These are phyloP conservation scores for Ptychadena robeensis DNA, from an alignment of 2,797 vertebrate genomes.

Conservation along the genomic window DNA sequence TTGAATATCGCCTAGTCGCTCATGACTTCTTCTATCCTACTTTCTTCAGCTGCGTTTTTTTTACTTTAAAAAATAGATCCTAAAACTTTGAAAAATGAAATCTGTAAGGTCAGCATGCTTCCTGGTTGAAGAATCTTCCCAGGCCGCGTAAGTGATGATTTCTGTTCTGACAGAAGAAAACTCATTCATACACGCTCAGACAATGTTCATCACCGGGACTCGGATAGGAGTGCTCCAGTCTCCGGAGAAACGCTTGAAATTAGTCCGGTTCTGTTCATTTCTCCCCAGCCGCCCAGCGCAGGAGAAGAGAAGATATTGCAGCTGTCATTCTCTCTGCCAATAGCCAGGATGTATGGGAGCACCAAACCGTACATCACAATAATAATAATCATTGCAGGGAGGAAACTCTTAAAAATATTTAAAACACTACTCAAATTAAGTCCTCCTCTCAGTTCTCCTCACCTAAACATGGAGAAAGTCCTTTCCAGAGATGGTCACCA, in stretches of 20 bases:
- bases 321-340: slow-evolving; percentile 66
- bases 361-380: slow-evolving; percentile 11
- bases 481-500: too few species aligned
- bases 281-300: slow-evolving; percentile 62
- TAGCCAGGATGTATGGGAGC: slow-evolving; percentile 53
- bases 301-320: slow-evolving; percentile 69
- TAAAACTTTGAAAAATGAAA: slow-evolving; percentile 41
- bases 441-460: not conserved
- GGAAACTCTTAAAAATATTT: slow-evolving; percentile 30
- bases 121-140: slow-evolving; percentile 57
- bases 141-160: slow-evolving; percentile 61
- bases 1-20: too few species aligned
- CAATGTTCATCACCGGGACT: slow-evolving; percentile 67
- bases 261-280: slow-evolving; percentile 65
- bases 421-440: not conserved
- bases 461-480: too few species aligned
- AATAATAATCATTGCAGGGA: slow-evolving; percentile 40
- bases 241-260: slow-evolving; percentile 65
- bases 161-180: slow-evolving; percentile 70
- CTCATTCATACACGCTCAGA: slow-evolving; percentile 66
- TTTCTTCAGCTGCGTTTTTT: too few species aligned
- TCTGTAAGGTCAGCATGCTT: slow-evolving; percentile 50
- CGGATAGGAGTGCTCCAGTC: slow-evolving; percentile 66
- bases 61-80: slow-evolving; percentile 55
- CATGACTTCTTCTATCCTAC: too few species aligned